phyloP scores from a whole-genome alignment of 35 echinoderm and acorn worm species.

The Patiria miniata region DNA sequence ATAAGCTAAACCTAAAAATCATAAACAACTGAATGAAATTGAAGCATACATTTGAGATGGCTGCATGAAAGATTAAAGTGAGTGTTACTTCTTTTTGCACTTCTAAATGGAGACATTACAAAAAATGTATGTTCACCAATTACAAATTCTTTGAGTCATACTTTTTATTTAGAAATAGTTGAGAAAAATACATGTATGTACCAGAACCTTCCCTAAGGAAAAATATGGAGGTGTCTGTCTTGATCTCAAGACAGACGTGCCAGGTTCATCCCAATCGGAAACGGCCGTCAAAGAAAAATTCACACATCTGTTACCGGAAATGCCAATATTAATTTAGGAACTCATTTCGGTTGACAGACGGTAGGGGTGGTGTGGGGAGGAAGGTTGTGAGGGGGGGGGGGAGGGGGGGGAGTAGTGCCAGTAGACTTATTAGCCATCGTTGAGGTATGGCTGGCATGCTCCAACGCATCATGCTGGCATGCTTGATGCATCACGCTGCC shows the following conservation, averaged over 20 bases:
- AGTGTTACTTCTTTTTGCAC: too few relatives aligned
- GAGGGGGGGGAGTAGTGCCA: neutral
- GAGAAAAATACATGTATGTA: too few relatives aligned
- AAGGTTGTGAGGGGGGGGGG: neutral
- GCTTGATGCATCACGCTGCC: neutral
- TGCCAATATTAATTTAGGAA: slow-evolving; percentile 22
- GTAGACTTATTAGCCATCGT: slow-evolving; percentile 25
- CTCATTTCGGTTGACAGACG: neutral
- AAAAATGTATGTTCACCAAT: too few relatives aligned
- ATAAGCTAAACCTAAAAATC: too few relatives aligned
- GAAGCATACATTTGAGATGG: too few relatives aligned
- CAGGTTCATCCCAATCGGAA: neutral
- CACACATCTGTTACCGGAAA: slow-evolving; percentile 24
- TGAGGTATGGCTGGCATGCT: slow-evolving; percentile 3
- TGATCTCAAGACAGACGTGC: neutral
- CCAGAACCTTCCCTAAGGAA: too few relatives aligned
- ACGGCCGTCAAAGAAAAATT: slow-evolving; percentile 8
- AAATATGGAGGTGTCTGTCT: neutral
- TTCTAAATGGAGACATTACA: too few relatives aligned
- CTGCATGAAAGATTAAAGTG: too few relatives aligned
- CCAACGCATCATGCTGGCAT: too few relatives aligned
- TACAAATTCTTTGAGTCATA: too few relatives aligned
- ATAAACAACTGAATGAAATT: too few relatives aligned
- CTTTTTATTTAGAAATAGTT: too few relatives aligned
- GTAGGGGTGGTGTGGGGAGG: neutral